Evolutionary conservation across 2,113 vertebrate species (phyloP).

Genomic region (Crotalus tigris): DNA sequence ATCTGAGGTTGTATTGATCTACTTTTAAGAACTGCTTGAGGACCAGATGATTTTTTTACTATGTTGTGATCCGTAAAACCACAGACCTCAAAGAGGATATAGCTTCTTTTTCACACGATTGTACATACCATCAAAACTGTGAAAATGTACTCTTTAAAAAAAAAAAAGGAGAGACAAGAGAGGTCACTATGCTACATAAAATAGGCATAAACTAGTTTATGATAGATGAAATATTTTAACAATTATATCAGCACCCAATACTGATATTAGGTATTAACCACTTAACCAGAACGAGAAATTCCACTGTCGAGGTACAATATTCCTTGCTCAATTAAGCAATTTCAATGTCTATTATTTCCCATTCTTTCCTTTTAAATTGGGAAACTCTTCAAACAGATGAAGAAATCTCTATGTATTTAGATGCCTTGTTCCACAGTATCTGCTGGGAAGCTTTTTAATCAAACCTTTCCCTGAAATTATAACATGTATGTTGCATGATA

Average conservation of each 20-base stretch:
- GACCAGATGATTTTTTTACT: no score
- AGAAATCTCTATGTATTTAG: neutral
- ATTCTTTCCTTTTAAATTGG: neutral
- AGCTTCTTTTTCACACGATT: no score
- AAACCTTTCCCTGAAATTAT: neutral
- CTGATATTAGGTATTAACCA: no score
- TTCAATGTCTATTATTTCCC: neutral
- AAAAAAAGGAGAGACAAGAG: neutral
- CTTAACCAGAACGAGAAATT: neutral
- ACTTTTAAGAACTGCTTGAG: no score
- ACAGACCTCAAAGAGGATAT: no score
- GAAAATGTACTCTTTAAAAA: no score
- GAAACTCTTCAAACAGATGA: neutral
- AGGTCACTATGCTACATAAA: neutral
- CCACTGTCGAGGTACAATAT: neutral
- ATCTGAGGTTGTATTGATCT: no score
- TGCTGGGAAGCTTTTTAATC: neutral
- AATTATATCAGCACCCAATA: neutral
- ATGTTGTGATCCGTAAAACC: no score
- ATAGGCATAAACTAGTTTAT: neutral
- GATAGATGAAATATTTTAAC: neutral
- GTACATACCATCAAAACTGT: neutral
- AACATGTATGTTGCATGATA: rapidly evolving
- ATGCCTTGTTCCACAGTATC: neutral
- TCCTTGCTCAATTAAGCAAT: neutral